A percentile compares a stretch with the other conserved stretches of the same genome.
Evolutionary conservation across 2,888 invertebrate species (phyloP).

Genomic region (Choristoneura rosaceana): DNA sequence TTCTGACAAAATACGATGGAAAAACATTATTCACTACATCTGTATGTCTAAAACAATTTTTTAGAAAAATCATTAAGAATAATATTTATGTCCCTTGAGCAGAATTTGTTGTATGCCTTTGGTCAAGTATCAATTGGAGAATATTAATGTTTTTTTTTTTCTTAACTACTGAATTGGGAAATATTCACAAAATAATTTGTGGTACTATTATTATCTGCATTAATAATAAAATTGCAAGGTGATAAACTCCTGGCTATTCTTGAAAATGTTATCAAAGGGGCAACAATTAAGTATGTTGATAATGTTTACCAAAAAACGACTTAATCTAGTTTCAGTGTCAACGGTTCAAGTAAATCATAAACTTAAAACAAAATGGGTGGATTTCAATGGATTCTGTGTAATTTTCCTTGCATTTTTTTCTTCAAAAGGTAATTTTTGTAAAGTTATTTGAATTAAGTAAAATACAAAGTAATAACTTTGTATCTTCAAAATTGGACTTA

Average conservation of each 20-base stretch:
- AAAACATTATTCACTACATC: too few species aligned
- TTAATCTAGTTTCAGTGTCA: slow-evolving; percentile 21
- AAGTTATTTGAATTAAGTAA: too few species aligned
- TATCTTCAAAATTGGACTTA: too few species aligned
- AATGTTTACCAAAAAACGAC: slow-evolving; percentile 9
- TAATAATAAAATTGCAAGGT: slow-evolving; percentile 17
- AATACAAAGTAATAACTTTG: too few species aligned
- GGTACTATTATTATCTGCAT: slow-evolving; percentile 7
- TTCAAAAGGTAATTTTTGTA: neutral
- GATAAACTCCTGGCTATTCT: slow-evolving; percentile 39
- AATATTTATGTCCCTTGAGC: too few species aligned
- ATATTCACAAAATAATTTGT: neutral
- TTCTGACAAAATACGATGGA: too few species aligned
- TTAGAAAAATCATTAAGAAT: too few species aligned
- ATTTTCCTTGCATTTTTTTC: neutral
- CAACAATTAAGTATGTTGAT: slow-evolving; percentile 45
- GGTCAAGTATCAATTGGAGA: too few species aligned
- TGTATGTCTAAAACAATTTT: too few species aligned
- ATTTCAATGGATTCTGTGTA: neutral
- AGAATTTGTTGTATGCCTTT: too few species aligned
- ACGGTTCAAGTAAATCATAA: slow-evolving; percentile 11
- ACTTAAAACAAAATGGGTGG: neutral
- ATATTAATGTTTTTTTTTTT: too few species aligned
- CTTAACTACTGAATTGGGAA: too few species aligned
- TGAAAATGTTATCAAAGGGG: slow-evolving; percentile 47